Evolutionary conservation across 2,113 vertebrate genomes (phyloP).

Genomic region (Prietella phreatophila): DNA sequence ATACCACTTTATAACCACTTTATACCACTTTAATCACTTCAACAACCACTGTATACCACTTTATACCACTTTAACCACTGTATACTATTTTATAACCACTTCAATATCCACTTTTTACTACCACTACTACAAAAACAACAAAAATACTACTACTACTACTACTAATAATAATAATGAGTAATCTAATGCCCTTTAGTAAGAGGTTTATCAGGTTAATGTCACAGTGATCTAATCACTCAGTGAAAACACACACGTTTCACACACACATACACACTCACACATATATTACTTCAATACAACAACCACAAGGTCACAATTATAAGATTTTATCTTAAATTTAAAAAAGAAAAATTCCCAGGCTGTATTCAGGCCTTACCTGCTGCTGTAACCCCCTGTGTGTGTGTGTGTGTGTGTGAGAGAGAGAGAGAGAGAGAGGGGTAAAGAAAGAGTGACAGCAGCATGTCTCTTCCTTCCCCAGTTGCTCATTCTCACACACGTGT

Average conservation of each 20-base stretch:
- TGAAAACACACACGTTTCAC: background rate
- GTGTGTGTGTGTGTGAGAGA: slow-evolving; percentile 7
- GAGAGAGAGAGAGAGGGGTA: background rate
- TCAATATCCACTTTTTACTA: background rate
- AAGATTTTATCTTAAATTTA: background rate
- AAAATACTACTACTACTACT: background rate
- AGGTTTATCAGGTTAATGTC: background rate
- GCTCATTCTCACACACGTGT: slow-evolving; percentile 52
- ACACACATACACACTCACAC: background rate
- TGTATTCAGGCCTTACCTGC: slow-evolving; percentile 25
- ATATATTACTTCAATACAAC: background rate
- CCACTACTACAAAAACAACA: background rate
- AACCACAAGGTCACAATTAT: background rate
- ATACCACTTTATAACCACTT: no score
- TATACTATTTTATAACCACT: no score
- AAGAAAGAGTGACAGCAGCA: slow-evolving; percentile 33
- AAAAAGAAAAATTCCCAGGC: no score
- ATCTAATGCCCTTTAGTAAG: background rate
- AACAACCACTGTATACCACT: no score
- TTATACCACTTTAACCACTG: no score
- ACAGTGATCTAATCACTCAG: background rate
- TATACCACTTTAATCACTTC: no score
- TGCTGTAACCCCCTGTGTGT: background rate
- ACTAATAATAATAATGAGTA: background rate
- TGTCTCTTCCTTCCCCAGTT: slow-evolving; percentile 52